Conservation (phyloP, 2,113 vertebrate genomes). For the Excalfactoria chinensis region DNA sequence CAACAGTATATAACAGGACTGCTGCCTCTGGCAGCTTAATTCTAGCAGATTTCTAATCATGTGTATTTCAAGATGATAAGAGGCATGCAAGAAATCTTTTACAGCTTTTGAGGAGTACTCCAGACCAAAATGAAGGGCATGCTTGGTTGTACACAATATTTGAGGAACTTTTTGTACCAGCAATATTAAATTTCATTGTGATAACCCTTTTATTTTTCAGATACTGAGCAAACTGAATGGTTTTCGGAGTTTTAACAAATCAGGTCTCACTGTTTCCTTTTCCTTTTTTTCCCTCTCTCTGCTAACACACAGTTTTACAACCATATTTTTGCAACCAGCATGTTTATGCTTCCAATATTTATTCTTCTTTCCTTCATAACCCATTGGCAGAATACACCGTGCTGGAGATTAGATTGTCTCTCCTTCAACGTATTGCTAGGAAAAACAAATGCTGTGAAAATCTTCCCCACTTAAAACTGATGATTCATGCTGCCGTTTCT, state of each 20-base stretch:
- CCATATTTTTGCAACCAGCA: background rate
- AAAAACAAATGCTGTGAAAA: background rate
- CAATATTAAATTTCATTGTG: background rate
- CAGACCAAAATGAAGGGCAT: background rate
- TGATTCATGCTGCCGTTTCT: background rate
- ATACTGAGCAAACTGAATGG: background rate
- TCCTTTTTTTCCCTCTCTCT: background rate
- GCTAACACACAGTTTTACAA: background rate
- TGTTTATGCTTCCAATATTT: background rate
- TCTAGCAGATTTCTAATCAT: slow-evolving; percentile 22
- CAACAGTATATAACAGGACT: background rate
- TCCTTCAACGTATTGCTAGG: background rate
- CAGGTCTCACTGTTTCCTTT: background rate
- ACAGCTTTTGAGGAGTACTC: background rate
- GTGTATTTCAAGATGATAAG: slow-evolving; percentile 5
- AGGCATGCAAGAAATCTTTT: slow-evolving; percentile 24
- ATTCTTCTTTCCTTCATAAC: background rate
- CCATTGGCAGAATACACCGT: fast-evolving
- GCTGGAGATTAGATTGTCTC: background rate
- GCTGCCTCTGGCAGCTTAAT: slow-evolving; percentile 40
- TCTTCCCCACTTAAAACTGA: background rate
- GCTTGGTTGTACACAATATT: background rate
- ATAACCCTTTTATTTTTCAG: background rate
- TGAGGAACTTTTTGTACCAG: background rate
- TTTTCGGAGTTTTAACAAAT: background rate